Conservation (phyloP, 2,797 vertebrate species). For the Eulemur albifrons region DNA sequence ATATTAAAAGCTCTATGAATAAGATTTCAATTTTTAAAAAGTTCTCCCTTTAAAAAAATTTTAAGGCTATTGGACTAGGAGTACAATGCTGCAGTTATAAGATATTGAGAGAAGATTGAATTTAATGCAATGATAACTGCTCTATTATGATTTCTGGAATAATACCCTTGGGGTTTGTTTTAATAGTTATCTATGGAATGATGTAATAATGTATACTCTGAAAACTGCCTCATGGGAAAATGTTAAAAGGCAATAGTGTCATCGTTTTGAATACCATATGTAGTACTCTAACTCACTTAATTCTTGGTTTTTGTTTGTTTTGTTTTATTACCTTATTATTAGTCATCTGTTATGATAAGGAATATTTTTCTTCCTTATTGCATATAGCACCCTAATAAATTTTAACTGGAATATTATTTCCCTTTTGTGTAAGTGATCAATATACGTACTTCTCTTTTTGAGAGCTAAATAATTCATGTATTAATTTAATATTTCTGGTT, state of each 20-base stretch:
- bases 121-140: not conserved
- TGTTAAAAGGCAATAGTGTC: not conserved
- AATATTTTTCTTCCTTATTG: not conserved
- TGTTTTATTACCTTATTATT: not conserved
- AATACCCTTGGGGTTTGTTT: not conserved
- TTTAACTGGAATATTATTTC: not conserved
- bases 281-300: not conserved
- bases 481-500: slow-evolving; percentile 59
- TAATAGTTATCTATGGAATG: slow-evolving; percentile 1
- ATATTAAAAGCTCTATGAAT: not conserved
- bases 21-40: not conserved
- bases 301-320: not conserved
- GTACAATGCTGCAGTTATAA: not conserved
- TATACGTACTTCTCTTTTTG: not conserved
- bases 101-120: not conserved
- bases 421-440: not conserved
- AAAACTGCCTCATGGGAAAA: slow-evolving; percentile 33
- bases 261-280: not conserved
- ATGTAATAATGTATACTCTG: not conserved
- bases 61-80: not conserved
- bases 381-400: not conserved
- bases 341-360: not conserved
- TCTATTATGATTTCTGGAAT: not conserved
- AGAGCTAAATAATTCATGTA: slow-evolving; percentile 3
- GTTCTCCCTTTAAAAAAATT: not conserved